These are phyloP conservation scores for Vollenhovia emeryi DNA, from an alignment of 1,140 invertebrate genomes.

Conservation along the genomic window DNA sequence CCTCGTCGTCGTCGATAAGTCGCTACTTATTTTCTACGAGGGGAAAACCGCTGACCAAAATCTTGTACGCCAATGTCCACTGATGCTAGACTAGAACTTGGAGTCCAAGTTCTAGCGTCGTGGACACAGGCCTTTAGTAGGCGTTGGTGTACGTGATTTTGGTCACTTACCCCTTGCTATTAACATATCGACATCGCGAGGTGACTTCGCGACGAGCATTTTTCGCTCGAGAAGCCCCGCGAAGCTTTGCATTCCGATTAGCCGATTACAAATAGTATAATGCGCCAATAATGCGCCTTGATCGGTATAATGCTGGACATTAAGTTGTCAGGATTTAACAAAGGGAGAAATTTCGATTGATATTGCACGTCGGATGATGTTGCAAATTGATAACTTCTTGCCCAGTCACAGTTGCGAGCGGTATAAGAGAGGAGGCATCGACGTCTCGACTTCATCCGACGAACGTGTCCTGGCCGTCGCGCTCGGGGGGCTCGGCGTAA, in stretches of 20 bases:
- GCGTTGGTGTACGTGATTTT: too few species aligned
- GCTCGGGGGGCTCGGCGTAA: background rate
- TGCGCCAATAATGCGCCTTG: too few species aligned
- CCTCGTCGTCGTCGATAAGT: slow-evolving; percentile 12
- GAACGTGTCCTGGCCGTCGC: background rate
- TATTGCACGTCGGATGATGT: background rate
- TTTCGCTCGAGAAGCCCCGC: background rate
- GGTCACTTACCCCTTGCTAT: too few species aligned
- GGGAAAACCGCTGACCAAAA: too few species aligned
- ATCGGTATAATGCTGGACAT: background rate
- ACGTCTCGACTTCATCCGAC: background rate
- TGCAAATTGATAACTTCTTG: background rate
- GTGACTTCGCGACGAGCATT: background rate
- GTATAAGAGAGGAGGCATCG: background rate
- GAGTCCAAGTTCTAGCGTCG: too few species aligned
- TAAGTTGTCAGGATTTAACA: background rate
- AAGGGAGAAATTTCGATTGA: background rate
- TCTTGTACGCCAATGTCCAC: too few species aligned
- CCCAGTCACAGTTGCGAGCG: background rate
- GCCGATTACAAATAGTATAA: background rate
- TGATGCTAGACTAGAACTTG: too few species aligned
- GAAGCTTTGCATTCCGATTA: background rate
- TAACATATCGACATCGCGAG: background rate
- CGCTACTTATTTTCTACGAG: background rate
- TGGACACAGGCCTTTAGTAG: too few species aligned